These are phyloP conservation scores for Perognathus longimembris DNA, from an alignment of 2,113 vertebrate species.

Conservation along the genomic window DNA sequence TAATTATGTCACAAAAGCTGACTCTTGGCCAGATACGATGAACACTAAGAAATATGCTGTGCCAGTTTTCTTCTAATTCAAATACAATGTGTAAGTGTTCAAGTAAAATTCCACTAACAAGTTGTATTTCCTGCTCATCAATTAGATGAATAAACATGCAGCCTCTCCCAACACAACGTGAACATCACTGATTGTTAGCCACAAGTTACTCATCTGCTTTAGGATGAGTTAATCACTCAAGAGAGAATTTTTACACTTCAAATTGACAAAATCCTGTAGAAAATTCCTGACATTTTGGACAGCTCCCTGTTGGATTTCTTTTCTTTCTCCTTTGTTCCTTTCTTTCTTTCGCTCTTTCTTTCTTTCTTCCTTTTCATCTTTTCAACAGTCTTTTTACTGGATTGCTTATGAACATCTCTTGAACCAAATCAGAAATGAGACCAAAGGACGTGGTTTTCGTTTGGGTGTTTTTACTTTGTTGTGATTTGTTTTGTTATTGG, in stretches of 20 bases:
- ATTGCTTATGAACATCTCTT: constrained; percentile 28
- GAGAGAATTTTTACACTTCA: constrained; percentile 23
- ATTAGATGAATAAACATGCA: background rate
- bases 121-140: background rate
- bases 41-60: background rate
- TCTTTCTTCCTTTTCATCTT: background rate
- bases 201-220: background rate
- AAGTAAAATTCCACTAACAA: constrained; percentile 47
- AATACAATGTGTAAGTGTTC: constrained; percentile 42
- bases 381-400: background rate
- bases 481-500: background rate
- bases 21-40: constrained; percentile 18
- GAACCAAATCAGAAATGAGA: constrained; percentile 32
- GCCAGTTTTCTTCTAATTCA: constrained; percentile 54
- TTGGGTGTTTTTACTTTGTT: background rate
- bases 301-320: constrained; percentile 21
- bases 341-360: too few relatives aligned
- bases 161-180: constrained; percentile 30
- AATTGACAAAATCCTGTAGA: background rate
- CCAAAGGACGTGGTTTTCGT: background rate
- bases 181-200: background rate
- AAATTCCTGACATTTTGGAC: constrained; percentile 25
- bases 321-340: too few relatives aligned
- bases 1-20: constrained; percentile 32
- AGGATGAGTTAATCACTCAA: constrained; percentile 30